Percentiles rank a stretch among this genome's conserved stretches.
Evolutionary conservation across 2,797 vertebrate genomes (phyloP).

Genomic region (Urosaurus nigricauda): DNA sequence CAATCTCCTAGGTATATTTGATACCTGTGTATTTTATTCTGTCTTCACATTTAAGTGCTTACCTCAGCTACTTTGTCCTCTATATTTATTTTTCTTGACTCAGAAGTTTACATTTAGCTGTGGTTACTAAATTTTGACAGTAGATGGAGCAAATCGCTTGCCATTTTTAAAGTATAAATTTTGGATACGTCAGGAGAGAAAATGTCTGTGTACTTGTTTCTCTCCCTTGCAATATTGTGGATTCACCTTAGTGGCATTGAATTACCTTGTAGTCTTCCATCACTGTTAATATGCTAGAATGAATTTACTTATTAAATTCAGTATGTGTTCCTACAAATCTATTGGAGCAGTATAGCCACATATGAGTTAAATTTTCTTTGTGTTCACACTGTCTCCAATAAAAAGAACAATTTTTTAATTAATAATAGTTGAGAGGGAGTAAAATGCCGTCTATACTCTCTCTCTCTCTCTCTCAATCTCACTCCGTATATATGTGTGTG

Average conservation of each 20-base stretch:
- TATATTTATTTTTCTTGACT: slow-evolving; percentile 7
- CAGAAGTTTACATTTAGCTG: slow-evolving; percentile 2
- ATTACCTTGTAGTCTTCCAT: not conserved
- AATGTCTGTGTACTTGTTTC: not conserved
- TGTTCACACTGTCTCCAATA: too few species aligned
- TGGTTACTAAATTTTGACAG: slow-evolving; percentile 45
- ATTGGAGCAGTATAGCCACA: too few species aligned
- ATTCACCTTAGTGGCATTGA: not conserved
- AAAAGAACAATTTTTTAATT: too few species aligned
- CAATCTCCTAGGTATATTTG: not conserved
- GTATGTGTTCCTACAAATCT: too few species aligned
- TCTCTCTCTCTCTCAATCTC: too few species aligned
- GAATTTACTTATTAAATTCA: too few species aligned
- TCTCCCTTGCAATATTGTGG: not conserved
- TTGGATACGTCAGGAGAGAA: slow-evolving; percentile 20
- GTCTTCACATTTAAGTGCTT: not conserved
- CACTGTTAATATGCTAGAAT: too few species aligned
- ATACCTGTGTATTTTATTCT: not conserved
- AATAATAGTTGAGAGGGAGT: too few species aligned
- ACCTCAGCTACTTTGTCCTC: not conserved
- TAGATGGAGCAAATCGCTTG: slow-evolving; percentile 12
- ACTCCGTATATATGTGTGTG: too few species aligned
- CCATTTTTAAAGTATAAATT: not conserved
- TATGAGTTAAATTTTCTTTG: too few species aligned
- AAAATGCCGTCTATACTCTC: too few species aligned